Evolutionary conservation across 2,797 vertebrate genomes (phyloP).

Genomic region (Anableps anableps): DNA sequence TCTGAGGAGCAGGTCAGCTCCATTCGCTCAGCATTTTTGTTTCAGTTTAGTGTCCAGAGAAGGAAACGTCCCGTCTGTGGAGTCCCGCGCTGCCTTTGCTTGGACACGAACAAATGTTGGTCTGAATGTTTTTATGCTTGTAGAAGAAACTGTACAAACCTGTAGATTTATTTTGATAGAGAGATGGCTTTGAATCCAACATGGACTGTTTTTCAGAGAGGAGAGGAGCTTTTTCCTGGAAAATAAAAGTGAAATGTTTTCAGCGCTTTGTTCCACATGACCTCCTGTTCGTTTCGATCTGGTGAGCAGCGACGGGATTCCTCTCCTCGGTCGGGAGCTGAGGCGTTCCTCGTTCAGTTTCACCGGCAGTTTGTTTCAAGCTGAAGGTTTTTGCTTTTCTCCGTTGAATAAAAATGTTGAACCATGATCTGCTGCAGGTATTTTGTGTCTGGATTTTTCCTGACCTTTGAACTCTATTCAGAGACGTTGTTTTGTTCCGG

Average conservation of each 20-base stretch:
- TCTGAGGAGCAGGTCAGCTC: not conserved
- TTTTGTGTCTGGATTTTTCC: not conserved
- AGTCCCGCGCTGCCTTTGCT: too few relatives aligned
- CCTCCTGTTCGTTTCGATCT: not conserved
- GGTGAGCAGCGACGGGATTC: not conserved
- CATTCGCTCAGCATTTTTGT: not conserved
- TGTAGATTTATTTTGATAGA: constrained; percentile 58
- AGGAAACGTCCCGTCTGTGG: too few relatives aligned
- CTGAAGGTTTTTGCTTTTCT: constrained; percentile 8
- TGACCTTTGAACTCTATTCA: not conserved
- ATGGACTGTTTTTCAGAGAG: not conserved
- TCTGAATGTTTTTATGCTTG: constrained; percentile 45
- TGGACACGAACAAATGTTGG: constrained; percentile 44
- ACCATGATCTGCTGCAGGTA: not conserved
- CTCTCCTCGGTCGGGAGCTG: not conserved
- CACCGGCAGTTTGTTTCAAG: constrained; percentile 17
- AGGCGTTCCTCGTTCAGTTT: not conserved
- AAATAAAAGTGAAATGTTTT: not conserved
- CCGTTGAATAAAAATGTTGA: constrained; percentile 33
- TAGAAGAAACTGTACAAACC: constrained; percentile 42
- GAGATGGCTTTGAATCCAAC: not conserved
- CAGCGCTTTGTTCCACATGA: not conserved
- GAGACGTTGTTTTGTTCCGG: not conserved
- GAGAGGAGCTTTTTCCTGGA: not conserved
- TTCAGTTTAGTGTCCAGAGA: not conserved